Conservation (phyloP, 2,113 vertebrate genomes). For the Oceanites oceanicus region DNA sequence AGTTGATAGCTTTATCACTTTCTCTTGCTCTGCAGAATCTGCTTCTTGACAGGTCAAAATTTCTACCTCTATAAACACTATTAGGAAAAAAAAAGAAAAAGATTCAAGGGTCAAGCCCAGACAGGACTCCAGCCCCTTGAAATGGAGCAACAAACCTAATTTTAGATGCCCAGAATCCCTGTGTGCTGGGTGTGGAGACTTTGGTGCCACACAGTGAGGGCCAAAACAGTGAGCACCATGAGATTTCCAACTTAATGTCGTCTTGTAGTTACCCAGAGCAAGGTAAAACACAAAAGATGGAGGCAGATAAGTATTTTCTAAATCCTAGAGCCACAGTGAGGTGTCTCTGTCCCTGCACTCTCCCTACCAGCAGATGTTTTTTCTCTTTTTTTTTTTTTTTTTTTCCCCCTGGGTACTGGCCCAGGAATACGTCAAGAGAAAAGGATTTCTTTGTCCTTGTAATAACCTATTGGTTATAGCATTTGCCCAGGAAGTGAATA, state of each 20-base stretch:
- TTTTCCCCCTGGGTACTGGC: not conserved
- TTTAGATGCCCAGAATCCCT: not conserved
- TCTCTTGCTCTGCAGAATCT: not conserved
- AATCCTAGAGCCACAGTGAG: not conserved
- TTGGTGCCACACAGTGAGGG: not conserved
- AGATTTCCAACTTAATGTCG: not conserved
- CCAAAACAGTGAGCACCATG: not conserved
- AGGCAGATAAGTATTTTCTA: not conserved
- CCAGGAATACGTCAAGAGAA: not conserved
- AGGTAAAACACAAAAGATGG: not conserved
- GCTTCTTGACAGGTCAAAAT: not conserved
- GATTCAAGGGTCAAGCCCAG: not conserved
- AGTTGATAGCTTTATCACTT: not conserved
- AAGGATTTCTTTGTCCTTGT: not conserved
- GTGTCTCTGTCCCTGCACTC: not conserved
- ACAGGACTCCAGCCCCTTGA: not conserved
- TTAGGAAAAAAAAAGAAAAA: not conserved
- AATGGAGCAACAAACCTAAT: not conserved
- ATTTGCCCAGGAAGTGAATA: not conserved
- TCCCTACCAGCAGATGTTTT: not conserved
- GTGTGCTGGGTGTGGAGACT: not conserved
- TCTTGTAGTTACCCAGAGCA: not conserved
- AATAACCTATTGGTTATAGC: not conserved
- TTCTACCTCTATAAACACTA: not conserved
- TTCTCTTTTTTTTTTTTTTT: not conserved